Base-by-base conservation (phyloP, 2,888 invertebrate species). In the Hanleya hanleyi region DNA sequence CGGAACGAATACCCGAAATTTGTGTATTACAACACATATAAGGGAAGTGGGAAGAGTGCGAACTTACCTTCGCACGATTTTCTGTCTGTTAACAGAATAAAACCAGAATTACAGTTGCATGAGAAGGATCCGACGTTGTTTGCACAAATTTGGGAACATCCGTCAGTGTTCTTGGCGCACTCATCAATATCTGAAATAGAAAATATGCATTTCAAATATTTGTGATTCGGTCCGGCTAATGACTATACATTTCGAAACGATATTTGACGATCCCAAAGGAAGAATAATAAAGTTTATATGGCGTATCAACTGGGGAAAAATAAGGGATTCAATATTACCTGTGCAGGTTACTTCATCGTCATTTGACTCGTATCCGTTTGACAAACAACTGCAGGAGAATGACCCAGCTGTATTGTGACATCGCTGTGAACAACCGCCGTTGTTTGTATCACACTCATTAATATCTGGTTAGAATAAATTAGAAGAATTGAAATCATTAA, bases 101-200 rank as follows among this genome's bases (percentile, higher is more conserved):
- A 67, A 15, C 67, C 38, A 41, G 3, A 33, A 0, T 68, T 47
- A 72, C 80, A 81, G 3, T 74, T 69, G 38, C 80, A 81, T 26
- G 41, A 64, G 69, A 71, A 81, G n/a, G 74, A 70, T 5, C 78
- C 80, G 22, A 62, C 38, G 0, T 50, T 69, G 71, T 81, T 81
- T 3, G 33, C 33, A 71, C 80, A 81, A 12, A 7, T 69, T 22
- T 51, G 67, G 22, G n/a, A 26, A 47, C 67, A 38, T 47, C 5
- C 38, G 15, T 1, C 18, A 29, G 22, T 57, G 12, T 22, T 22
- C 26, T 57, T 9, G 22, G 26, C n/a, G 22, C 57, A 57, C 29
- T 57, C 57, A 22, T 57, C 29, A 57, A 57, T 57, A 15, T 57
- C 57, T 57, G 22, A 15, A 57, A 29, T 26, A 57, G 22, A 26